Evolutionary conservation across 2,113 vertebrate genomes (phyloP).

Genomic region (Petaurus breviceps): DNA sequence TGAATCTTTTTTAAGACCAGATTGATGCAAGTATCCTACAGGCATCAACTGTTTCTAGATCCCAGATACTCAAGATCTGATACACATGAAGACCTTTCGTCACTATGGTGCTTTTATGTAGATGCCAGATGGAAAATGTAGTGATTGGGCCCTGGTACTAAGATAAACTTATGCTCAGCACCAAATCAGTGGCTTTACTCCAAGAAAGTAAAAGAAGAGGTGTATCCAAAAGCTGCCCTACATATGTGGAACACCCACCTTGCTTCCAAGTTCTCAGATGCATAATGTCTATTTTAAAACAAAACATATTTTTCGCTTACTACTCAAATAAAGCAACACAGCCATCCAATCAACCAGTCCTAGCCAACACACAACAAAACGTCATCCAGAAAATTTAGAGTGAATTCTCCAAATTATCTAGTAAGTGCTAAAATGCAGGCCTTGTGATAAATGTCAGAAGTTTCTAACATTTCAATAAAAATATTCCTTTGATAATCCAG

Average conservation of each 20-base stretch:
- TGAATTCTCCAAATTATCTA: background rate
- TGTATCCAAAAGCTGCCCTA: background rate
- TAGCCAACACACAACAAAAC: background rate
- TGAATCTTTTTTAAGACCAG: background rate
- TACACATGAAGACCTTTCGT: background rate
- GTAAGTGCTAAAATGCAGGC: background rate
- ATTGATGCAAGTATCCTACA: background rate
- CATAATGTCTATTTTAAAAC: background rate
- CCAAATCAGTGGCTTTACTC: background rate
- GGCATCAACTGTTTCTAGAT: background rate
- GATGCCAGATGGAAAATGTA: background rate
- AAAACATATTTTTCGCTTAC: background rate
- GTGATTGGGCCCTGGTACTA: background rate
- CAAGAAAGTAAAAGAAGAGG: background rate
- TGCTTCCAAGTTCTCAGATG: too few species aligned
- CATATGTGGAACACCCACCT: background rate
- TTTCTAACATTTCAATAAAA: conserved; percentile 32
- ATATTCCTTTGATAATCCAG: background rate
- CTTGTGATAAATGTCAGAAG: background rate
- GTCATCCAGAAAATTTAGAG: background rate
- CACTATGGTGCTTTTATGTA: background rate
- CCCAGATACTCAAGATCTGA: background rate
- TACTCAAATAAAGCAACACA: background rate
- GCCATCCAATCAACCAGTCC: background rate
- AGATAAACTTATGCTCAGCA: background rate